These are phyloP conservation scores for Chydorus sphaericus DNA, from an alignment of 2,888 invertebrate genomes.

Conservation along the genomic window DNA sequence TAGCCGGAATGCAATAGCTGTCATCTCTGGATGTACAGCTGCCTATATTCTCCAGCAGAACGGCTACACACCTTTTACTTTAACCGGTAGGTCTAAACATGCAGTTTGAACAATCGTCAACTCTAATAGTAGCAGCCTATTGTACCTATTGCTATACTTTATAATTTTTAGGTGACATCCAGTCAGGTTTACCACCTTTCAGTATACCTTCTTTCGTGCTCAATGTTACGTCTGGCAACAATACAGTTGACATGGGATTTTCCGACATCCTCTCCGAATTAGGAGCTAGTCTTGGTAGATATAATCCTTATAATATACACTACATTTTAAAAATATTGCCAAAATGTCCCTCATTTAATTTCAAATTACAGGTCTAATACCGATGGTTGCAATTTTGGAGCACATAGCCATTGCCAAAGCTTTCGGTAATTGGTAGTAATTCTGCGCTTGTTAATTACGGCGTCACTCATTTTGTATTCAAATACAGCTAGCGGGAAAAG, in stretches of 20 bases:
- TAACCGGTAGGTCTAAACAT: conserved; percentile 38
- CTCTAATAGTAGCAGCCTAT: too few relatives aligned
- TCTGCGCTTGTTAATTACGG: too few relatives aligned
- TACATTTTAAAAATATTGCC: too few relatives aligned
- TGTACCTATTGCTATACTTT: too few relatives aligned
- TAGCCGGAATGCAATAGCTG: conserved; percentile 63
- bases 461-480: too few relatives aligned
- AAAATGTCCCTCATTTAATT: neutral
- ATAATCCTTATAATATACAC: too few relatives aligned
- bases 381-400: conserved; percentile 77
- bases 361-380: conserved; percentile 33
- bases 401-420: conserved; percentile 93
- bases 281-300: conserved; percentile 64
- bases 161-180: conserved; percentile 31
- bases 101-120: too few relatives aligned
- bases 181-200: conserved; percentile 58
- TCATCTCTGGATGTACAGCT: conserved; percentile 48
- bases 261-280: conserved; percentile 49
- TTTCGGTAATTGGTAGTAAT: too few relatives aligned
- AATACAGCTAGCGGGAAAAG: conserved; percentile 14
- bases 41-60: conserved; percentile 42
- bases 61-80: conserved; percentile 37
- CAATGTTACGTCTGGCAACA: neutral
- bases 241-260: conserved; percentile 33
- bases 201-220: conserved; percentile 56